Percentiles rank a stretch among this genome's conserved stretches.
phyloP scores from a whole-genome alignment of 2,113 vertebrate species.

The Plecotus auritus region DNA sequence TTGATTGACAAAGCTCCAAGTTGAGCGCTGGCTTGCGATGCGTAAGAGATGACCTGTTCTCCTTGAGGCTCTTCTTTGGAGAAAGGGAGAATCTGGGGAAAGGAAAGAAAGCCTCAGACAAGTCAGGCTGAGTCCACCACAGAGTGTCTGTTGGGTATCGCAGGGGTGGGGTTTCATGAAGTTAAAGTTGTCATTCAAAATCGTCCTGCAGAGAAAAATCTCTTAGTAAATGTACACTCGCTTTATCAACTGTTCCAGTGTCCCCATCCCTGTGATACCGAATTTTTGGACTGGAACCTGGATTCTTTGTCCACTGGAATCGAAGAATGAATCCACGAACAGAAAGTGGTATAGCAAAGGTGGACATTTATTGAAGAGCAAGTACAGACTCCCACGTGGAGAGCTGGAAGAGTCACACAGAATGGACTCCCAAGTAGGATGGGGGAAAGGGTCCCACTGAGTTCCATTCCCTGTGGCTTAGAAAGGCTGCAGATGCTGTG shows the following conservation, averaged over 20 bases:
- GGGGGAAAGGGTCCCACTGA: too few relatives aligned
- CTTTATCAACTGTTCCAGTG: background rate
- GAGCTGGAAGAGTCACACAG: too few relatives aligned
- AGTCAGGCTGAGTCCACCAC: rapidly evolving
- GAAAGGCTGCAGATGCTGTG: too few relatives aligned
- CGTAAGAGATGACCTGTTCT: rapidly evolving
- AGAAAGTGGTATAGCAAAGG: too few relatives aligned
- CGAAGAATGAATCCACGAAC: too few relatives aligned
- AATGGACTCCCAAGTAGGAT: too few relatives aligned
- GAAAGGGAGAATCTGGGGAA: background rate
- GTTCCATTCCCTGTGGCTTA: too few relatives aligned
- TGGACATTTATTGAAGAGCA: too few relatives aligned
- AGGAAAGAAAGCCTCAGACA: background rate
- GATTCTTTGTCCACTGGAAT: too few relatives aligned
- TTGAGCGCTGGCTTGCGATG: background rate
- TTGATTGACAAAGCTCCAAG: background rate
- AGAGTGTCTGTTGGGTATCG: background rate
- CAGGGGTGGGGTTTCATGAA: background rate
- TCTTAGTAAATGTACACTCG: rapidly evolving
- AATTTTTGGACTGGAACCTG: too few relatives aligned
- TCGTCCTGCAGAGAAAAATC: background rate
- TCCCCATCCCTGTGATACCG: too few relatives aligned
- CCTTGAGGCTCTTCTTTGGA: background rate
- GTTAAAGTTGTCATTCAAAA: background rate
- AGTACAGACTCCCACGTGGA: too few relatives aligned